Evolutionary conservation across 2,113 vertebrate species (phyloP).

Genomic region (Hippocampus zosterae): DNA sequence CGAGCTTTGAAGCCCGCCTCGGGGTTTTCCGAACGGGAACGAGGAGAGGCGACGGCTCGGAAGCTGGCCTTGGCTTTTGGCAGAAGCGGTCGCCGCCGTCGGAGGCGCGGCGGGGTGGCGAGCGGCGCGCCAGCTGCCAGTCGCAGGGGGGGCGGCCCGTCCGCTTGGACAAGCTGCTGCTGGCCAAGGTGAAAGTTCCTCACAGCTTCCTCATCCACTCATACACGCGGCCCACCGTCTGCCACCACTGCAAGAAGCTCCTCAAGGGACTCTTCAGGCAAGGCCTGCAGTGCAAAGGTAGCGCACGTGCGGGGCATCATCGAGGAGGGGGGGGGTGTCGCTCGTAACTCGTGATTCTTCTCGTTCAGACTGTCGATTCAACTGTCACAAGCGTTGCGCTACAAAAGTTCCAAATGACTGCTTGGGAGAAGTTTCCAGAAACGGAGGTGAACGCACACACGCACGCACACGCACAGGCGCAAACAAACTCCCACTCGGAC

Average conservation of each 20-base stretch:
- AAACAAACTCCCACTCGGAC: not conserved
- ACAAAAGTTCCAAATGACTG: slow-evolving; percentile 96
- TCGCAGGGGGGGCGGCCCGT: slow-evolving; percentile 91
- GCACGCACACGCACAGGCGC: not conserved
- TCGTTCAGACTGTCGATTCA: slow-evolving; percentile 88
- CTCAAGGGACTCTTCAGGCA: slow-evolving; percentile 86
- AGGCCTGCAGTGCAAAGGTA: slow-evolving; percentile 86
- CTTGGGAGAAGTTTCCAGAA: slow-evolving; percentile 89
- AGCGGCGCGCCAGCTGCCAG: slow-evolving; percentile 89
- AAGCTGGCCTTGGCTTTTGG: not conserved
- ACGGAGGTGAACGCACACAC: slow-evolving; percentile 79
- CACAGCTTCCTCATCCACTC: slow-evolving; percentile 97
- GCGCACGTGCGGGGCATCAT: not conserved
- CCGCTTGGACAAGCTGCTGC: slow-evolving; percentile 89
- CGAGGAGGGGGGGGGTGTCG: too few relatives aligned
- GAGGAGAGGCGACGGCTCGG: too few relatives aligned
- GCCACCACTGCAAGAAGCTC: slow-evolving; percentile 97
- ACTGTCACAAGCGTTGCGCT: slow-evolving; percentile 95
- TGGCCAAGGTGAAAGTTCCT: slow-evolving; percentile 95
- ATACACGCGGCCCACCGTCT: slow-evolving; percentile 92
- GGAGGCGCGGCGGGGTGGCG: slow-evolving; percentile 61
- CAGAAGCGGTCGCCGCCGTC: not conserved
- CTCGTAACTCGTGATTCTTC: not conserved
- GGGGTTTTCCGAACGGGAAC: too few relatives aligned
- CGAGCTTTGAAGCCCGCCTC: too few relatives aligned